Percentiles rank a stretch among this genome's conserved stretches.
phyloP scores from a whole-genome alignment of 1,140 invertebrate species.

The Spodoptera litura region DNA sequence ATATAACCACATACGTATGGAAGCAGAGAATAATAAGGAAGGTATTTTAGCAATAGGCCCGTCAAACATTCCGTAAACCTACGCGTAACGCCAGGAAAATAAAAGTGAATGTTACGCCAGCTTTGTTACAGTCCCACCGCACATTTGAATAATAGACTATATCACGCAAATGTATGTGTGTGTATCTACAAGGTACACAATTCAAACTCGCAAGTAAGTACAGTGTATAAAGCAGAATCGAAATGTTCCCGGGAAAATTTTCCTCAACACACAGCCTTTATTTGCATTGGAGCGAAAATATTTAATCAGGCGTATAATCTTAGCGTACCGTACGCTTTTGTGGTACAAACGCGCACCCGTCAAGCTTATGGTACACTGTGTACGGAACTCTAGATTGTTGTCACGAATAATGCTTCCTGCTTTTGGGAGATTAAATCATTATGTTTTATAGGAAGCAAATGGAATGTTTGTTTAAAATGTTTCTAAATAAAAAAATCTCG shows the following conservation, averaged over 20 bases:
- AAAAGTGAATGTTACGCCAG: slow-evolving; percentile 23
- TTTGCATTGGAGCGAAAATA: slow-evolving; percentile 78
- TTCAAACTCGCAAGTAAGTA: slow-evolving; percentile 38
- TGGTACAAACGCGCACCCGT: slow-evolving; percentile 64
- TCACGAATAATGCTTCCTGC: neutral
- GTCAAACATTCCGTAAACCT: slow-evolving; percentile 8
- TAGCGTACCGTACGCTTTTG: slow-evolving; percentile 71
- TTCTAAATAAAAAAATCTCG: too few species aligned
- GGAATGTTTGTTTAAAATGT: too few species aligned
- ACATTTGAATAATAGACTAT: slow-evolving; percentile 34
- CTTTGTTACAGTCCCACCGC: slow-evolving; percentile 24
- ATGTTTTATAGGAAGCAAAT: neutral
- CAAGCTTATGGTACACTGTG: slow-evolving; percentile 42
- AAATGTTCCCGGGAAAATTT: slow-evolving; percentile 69
- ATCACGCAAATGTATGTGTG: neutral
- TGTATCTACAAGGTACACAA: slow-evolving; percentile 28
- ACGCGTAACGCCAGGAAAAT: neutral
- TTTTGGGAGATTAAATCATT: slow-evolving; percentile 9
- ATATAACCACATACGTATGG: neutral
- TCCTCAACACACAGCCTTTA: slow-evolving; percentile 61
- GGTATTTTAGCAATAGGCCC: neutral
- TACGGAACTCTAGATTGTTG: neutral
- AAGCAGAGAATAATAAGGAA: neutral
- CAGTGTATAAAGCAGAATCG: slow-evolving; percentile 58
- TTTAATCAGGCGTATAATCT: slow-evolving; percentile 81